Percentiles rank a stretch among this genome's conserved stretches.
phyloP scores from a whole-genome alignment of 1,140 invertebrate genomes.

The Micrasema longulum region DNA sequence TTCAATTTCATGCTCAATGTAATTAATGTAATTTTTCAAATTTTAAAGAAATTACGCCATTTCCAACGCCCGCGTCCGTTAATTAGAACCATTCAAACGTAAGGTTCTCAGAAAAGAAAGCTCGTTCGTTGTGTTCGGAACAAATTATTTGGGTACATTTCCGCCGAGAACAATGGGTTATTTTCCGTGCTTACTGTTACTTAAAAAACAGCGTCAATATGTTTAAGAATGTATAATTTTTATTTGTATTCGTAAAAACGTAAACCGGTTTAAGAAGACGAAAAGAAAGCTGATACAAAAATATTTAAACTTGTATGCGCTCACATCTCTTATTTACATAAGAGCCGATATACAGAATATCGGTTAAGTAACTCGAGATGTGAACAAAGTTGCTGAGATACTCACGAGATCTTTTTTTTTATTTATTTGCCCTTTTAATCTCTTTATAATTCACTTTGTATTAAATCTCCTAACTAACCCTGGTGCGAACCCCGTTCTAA shows the following conservation, averaged over 20 bases:
- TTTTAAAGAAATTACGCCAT: no score
- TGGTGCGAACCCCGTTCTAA: no score
- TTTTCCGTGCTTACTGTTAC: constrained; percentile 20
- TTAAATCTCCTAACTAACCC: no score
- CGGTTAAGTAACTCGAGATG: constrained; percentile 10
- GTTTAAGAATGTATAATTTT: constrained; percentile 4
- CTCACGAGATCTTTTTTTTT: no score
- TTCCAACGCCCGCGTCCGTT: no score
- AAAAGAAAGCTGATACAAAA: constrained; percentile 1
- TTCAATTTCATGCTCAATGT: no score
- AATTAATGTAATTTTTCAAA: no score
- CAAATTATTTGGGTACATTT: constrained; percentile 11
- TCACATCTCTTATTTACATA: neutral
- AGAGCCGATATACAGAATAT: neutral
- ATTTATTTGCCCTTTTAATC: no score
- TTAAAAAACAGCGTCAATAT: neutral
- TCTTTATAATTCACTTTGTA: no score
- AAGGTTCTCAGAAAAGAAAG: constrained; percentile 31
- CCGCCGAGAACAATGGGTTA: neutral
- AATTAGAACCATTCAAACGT: no score
- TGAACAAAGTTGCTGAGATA: no score
- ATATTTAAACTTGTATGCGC: neutral
- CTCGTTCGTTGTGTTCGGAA: constrained; percentile 18
- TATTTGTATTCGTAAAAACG: constrained; percentile 5
- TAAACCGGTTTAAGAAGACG: constrained; percentile 2